phyloP scores from a whole-genome alignment of 2,888 invertebrate species.

The Malacosoma neustria region DNA sequence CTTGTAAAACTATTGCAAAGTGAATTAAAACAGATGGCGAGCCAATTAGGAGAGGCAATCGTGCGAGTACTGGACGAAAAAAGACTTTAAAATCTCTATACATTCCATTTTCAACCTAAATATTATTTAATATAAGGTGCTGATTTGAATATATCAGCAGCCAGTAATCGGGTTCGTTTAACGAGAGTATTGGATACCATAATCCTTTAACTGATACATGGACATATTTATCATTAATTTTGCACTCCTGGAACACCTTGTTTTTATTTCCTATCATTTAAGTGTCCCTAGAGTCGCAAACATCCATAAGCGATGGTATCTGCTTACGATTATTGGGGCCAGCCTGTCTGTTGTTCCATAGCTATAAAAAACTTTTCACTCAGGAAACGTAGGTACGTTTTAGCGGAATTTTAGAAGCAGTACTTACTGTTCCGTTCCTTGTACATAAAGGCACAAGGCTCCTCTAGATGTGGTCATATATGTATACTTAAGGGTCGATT shows the following conservation, averaged over 20 bases:
- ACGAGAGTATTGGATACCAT: conserved; percentile 59
- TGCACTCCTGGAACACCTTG: conserved; percentile 45
- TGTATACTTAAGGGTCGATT: too few species aligned
- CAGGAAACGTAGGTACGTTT: too few species aligned
- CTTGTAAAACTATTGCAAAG: conserved; percentile 74
- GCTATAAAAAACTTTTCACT: too few species aligned
- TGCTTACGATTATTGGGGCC: too few species aligned
- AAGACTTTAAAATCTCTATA: conserved; percentile 35
- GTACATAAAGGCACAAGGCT: too few species aligned
- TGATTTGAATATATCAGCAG: conserved; percentile 23
- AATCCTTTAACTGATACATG: conserved; percentile 66
- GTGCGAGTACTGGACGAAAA: conserved; percentile 66
- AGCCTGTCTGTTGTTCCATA: too few species aligned
- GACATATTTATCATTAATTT: conserved; percentile 66
- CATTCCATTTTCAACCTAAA: conserved; percentile 32
- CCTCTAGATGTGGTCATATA: too few species aligned
- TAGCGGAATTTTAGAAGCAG: too few species aligned
- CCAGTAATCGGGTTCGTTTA: conserved; percentile 60
- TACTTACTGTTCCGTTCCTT: too few species aligned
- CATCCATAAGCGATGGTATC: too few species aligned
- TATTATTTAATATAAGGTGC: conserved; percentile 25
- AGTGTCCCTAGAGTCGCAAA: too few species aligned
- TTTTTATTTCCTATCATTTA: too few species aligned
- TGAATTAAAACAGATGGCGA: conserved; percentile 73
- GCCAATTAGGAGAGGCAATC: conserved; percentile 73